These are phyloP conservation scores for Drosophila nigrodunni DNA, from an alignment of 1,140 invertebrate species.

Conservation along the genomic window DNA sequence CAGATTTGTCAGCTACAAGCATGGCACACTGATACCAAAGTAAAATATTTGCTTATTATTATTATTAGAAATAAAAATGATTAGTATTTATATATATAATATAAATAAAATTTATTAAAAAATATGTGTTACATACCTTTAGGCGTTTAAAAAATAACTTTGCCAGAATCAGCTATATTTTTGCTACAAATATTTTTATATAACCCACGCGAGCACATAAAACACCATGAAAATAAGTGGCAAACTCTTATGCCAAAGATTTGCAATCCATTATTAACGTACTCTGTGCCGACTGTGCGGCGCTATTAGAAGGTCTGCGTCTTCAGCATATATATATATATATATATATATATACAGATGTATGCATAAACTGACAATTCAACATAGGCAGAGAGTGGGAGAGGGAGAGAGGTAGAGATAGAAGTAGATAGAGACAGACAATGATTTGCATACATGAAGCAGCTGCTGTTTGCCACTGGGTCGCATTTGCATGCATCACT, in stretches of 20 bases:
- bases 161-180: no score
- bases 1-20: neutral
- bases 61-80: no score
- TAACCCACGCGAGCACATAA: no score
- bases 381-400: conserved; percentile 7
- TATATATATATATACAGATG: neutral
- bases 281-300: conserved; percentile 4
- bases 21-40: neutral
- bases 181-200: no score
- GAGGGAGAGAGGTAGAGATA: neutral
- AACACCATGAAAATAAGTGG: no score
- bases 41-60: neutral
- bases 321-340: conserved; percentile 3
- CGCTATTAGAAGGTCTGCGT: conserved; percentile 1
- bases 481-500: conserved; percentile 40
- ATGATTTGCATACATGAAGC: conserved; percentile 44
- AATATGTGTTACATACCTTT: no score
- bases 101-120: no score
- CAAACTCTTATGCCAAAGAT: neutral
- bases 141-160: no score
- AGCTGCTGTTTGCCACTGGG: conserved; percentile 20
- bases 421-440: conserved; percentile 31
- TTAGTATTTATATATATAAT: no score
- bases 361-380: conserved; percentile 16
- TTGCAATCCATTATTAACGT: neutral